Base-by-base conservation (phyloP, 2,113 vertebrate genomes). In the Elanus axillaris region DNA sequence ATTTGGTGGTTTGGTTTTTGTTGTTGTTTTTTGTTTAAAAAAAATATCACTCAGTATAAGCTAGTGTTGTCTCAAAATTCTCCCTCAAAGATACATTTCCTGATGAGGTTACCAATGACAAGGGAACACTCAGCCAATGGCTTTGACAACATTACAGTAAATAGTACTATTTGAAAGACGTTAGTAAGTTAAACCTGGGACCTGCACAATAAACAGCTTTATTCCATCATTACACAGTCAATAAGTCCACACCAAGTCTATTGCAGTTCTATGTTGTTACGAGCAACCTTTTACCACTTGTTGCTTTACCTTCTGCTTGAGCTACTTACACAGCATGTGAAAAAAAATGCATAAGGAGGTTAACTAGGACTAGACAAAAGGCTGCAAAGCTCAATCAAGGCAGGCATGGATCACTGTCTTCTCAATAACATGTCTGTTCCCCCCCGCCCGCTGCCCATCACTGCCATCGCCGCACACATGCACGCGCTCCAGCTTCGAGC, bases 401-500 rank as follows among this genome's bases (percentile, higher is more conserved):
- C 67, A 48, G 73, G 68, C 93, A 48, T 26, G 55, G 85, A 36
- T 89, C 81, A 7, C 36, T 63, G 82, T 63, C 25, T 53, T 47
- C 87, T 72, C 86, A 87, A 78, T 31, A 69, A 66, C n/a, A 43
- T 56, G 56, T 69, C 71, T 15, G n/a, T 43, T n/a, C 25, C 71
- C 83, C 40, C n/a, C 78, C 7, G 15, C 79, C 81, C 11, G 21
- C 94, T 53, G 76, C 85, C 83, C 50, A 1, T 62, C 36, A 10
- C 84, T 31, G 77, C 79, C 67, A 29, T 52, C 7, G 16, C 73
- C 1, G 7, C 74, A 6, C 73, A 36, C 78, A 85, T 7, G 11
- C 93, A 66, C 95, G 56, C 66, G 60, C 90, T 94, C 96, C 96
- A 93, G 96, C 96, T 98, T 74, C 86, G 1, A 95, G 97, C 91